A percentile compares a stretch with the other conserved stretches of the same genome.
These are phyloP conservation scores for Pluvianellus socialis DNA, from an alignment of 2,113 vertebrate species.

Conservation along the genomic window DNA sequence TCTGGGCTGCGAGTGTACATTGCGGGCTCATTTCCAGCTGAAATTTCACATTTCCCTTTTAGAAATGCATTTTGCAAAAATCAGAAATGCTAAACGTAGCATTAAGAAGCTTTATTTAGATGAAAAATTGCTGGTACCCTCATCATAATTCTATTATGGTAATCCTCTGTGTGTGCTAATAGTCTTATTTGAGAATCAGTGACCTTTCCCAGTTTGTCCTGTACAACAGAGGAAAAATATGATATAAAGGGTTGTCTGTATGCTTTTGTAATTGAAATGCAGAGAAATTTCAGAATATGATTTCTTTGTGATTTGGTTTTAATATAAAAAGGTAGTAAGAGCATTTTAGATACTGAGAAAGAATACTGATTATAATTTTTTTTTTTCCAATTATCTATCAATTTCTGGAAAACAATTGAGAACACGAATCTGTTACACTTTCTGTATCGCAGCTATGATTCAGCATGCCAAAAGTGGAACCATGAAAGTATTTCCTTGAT, in stretches of 20 bases:
- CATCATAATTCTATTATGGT: not conserved
- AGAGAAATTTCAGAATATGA: not conserved
- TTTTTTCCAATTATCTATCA: not conserved
- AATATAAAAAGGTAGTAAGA: not conserved
- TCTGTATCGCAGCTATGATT: not conserved
- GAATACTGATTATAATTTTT: not conserved
- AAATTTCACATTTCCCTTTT: not conserved
- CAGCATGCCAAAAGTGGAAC: not conserved
- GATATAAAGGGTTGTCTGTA: not conserved
- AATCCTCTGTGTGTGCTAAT: not conserved
- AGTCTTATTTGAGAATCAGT: not conserved
- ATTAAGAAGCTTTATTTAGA: not conserved
- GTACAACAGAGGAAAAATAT: not conserved
- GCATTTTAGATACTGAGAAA: not conserved
- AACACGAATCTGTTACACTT: not conserved
- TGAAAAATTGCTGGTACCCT: not conserved
- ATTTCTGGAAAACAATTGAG: not conserved
- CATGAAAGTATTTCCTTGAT: slow-evolving; percentile 13
- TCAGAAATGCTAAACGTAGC: not conserved
- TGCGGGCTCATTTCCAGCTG: not conserved
- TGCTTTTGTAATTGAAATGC: not conserved
- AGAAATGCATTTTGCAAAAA: not conserved
- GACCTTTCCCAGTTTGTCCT: not conserved
- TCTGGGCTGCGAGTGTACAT: not conserved
- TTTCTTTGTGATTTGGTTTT: not conserved